phyloP scores from a whole-genome alignment of 2,113 vertebrate species.

The Rhineura floridana region DNA sequence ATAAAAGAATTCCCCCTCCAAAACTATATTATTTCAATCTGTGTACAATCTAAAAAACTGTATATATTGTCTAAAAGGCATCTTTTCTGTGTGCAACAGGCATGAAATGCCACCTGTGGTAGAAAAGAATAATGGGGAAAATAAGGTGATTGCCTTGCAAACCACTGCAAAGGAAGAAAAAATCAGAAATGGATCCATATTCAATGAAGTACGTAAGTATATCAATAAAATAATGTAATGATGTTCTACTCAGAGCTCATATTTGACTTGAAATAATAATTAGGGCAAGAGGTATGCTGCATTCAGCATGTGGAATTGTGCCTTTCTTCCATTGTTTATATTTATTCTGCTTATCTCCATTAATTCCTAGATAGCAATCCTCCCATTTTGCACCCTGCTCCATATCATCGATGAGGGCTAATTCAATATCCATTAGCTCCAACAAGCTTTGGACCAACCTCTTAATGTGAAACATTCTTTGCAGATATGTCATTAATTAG shows the following conservation, averaged over 20 bases:
- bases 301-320: constrained; percentile 4
- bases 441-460: neutral
- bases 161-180: too few relatives aligned
- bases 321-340: neutral
- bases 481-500: fast-evolving
- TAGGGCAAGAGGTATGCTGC: constrained; percentile 34
- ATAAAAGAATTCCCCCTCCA: neutral
- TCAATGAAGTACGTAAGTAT: too few relatives aligned
- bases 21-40: constrained; percentile 41
- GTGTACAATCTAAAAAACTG: constrained; percentile 25
- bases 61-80: constrained; percentile 35
- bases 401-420: too few relatives aligned
- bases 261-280: constrained; percentile 34
- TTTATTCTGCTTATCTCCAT: neutral
- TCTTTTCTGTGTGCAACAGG: constrained; percentile 49
- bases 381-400: too few relatives aligned
- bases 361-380: constrained; percentile 14
- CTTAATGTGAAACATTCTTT: fast-evolving
- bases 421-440: neutral
- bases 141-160: too few relatives aligned
- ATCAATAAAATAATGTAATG: constrained; percentile 28
- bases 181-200: too few relatives aligned
- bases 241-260: constrained; percentile 34
- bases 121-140: too few relatives aligned
- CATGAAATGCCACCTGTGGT: constrained; percentile 55